These are phyloP conservation scores for Falco rusticolus DNA, from an alignment of 2,797 vertebrate species.

Conservation along the genomic window DNA sequence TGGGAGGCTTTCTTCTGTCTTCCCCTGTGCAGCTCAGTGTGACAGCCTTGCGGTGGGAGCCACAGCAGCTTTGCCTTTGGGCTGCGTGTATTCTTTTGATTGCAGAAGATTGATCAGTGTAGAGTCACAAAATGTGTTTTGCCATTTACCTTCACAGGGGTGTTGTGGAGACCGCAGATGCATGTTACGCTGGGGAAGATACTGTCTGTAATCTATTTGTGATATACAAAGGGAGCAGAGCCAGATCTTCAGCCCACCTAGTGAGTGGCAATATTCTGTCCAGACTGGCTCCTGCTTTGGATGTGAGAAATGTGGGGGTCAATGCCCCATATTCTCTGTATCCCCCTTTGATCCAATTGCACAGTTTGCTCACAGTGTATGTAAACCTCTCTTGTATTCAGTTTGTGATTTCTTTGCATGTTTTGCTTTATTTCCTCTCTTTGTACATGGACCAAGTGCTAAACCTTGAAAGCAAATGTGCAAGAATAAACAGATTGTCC, in stretches of 20 bases:
- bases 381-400: background rate
- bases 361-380: background rate
- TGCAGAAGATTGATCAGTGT: background rate
- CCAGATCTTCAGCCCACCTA: background rate
- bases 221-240: background rate
- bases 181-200: background rate
- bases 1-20: background rate
- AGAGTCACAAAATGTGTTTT: background rate
- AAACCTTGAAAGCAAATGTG: conserved; percentile 7
- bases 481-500: conserved; percentile 3
- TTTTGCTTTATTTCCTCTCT: background rate
- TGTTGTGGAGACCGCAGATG: background rate
- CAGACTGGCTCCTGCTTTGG: background rate
- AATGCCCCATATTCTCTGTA: background rate
- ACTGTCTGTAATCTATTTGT: rapidly evolving
- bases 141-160: background rate
- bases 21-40: rapidly evolving
- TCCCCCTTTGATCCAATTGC: background rate
- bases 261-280: background rate
- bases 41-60: background rate
- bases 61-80: background rate
- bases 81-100: background rate
- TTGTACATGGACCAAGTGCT: rapidly evolving
- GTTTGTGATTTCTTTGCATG: background rate
- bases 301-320: background rate